phyloP scores from a whole-genome alignment of 2,888 invertebrate genomes.

The Empis livida region DNA sequence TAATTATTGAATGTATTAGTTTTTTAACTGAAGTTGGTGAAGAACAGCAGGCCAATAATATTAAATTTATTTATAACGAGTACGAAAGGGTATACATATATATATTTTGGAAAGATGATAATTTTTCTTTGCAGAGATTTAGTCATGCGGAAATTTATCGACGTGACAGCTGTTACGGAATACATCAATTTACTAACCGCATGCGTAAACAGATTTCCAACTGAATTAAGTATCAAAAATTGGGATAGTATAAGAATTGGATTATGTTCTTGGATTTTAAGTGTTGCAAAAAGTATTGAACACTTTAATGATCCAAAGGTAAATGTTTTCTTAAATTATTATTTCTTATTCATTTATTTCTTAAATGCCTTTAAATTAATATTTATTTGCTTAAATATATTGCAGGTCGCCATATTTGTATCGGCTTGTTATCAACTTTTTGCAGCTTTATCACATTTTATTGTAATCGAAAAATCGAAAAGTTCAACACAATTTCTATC shows the following conservation, averaged over 20 bases:
- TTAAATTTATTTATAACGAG: constrained; percentile 37
- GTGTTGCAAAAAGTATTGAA: constrained; percentile 35
- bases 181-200: constrained; percentile 27
- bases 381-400: not conserved
- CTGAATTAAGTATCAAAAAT: constrained; percentile 33
- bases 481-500: constrained; percentile 28
- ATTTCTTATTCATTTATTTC: too few species aligned
- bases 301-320: constrained; percentile 43
- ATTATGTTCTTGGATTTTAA: constrained; percentile 51
- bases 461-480: constrained; percentile 28
- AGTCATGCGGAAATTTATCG: constrained; percentile 16
- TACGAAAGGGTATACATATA: constrained; percentile 27
- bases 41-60: constrained; percentile 23
- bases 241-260: constrained; percentile 68
- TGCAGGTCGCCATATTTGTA: constrained; percentile 39
- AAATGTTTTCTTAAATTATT: too few species aligned
- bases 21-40: constrained; percentile 29
- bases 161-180: constrained; percentile 24
- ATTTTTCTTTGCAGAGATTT: constrained; percentile 20
- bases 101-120: not conserved
- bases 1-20: constrained; percentile 22
- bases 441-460: constrained; percentile 36
- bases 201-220: constrained; percentile 24
- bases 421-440: constrained; percentile 42
- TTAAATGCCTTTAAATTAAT: too few species aligned